Base-by-base conservation (phyloP, 2,797 vertebrate species). In the Scarus forsteni region DNA sequence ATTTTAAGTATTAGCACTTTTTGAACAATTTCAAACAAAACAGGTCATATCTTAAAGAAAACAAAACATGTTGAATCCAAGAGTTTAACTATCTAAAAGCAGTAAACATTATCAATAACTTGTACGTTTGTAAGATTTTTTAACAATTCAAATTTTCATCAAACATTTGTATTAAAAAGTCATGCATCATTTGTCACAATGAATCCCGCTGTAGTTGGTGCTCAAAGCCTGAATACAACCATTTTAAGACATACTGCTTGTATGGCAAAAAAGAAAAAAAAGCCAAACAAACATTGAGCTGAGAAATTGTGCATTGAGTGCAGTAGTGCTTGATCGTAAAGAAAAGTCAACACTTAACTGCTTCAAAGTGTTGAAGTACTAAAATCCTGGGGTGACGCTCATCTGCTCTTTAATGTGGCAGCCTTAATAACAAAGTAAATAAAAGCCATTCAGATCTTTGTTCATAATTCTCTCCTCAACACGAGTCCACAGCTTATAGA, bases 331-430 rank as follows among this genome's bases (percentile, higher is more conserved):
- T 56, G 48, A 67, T 66, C 35, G 56, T 39, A 16, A 51, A 57
- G 15, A 60, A 61, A 55, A 60, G 70, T 56, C 18, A 34, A 52
- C 46, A 53, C n/a, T 50, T 18, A 59, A 55, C 34, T 39, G 16
- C 53, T 43, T 14, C 15, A 7, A 8, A 53, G 27, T 13, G 7
- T 16, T 62, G 13, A 65, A 46, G 64, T 56, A 60, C 49, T 64
- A 11, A 18, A 72, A 56, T 64, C 14, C 44, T 58, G 14, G 18
- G 19, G 8, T 46, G 39, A 64, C 10, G 73, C 50, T 45, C 55
- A 45, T 45, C 48, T 51, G 34, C 39, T 50, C 60, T 73, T 69
- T 68, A 48, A 53, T 67, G 69, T 73, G 69, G 58, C 53, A 52
- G 27, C 12, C 45, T n/a, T 44, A 72, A 64, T 36, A 35, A 45